These are phyloP conservation scores for Chascanopsetta lugubris DNA, from an alignment of 2,113 vertebrate species.

Conservation along the genomic window DNA sequence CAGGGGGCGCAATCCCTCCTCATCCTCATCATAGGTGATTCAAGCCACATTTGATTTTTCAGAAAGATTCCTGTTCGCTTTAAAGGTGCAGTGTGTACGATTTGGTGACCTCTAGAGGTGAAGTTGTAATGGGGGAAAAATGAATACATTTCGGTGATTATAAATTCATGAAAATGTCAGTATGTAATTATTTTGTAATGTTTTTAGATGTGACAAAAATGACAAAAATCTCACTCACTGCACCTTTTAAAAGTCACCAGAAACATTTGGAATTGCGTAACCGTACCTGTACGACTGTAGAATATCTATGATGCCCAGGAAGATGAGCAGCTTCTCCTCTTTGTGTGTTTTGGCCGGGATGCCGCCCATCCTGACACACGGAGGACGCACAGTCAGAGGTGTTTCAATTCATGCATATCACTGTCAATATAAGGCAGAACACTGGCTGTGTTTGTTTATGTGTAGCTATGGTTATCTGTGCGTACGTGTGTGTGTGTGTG, in stretches of 20 bases:
- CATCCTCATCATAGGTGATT: background rate
- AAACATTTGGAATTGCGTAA: no score
- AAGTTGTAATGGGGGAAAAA: no score
- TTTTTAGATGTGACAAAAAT: background rate
- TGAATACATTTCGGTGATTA: no score
- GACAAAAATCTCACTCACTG: no score
- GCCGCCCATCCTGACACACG: conserved; percentile 91
- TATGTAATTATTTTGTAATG: no score
- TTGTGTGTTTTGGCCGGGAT: conserved; percentile 96
- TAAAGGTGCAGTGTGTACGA: no score
- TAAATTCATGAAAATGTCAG: no score
- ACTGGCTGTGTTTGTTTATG: conserved; percentile 58
- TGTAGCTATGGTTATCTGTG: conserved; percentile 65
- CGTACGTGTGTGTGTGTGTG: conserved; percentile 68
- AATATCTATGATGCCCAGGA: conserved; percentile 98
- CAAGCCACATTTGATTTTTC: background rate
- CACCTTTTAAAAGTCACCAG: no score
- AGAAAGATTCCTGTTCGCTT: no score
- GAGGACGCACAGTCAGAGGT: conserved; percentile 32
- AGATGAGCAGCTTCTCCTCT: conserved; percentile 94
- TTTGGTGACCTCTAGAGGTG: no score
- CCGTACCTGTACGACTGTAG: conserved; percentile 97
- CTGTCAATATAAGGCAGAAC: conserved; percentile 41
- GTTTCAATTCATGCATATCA: conserved; percentile 42
- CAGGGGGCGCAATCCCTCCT: background rate